A percentile compares a stretch with the other conserved stretches of the same genome.
Evolutionary conservation across 2,113 vertebrate genomes (phyloP).

Genomic region (Thamnophis sirtalis): DNA sequence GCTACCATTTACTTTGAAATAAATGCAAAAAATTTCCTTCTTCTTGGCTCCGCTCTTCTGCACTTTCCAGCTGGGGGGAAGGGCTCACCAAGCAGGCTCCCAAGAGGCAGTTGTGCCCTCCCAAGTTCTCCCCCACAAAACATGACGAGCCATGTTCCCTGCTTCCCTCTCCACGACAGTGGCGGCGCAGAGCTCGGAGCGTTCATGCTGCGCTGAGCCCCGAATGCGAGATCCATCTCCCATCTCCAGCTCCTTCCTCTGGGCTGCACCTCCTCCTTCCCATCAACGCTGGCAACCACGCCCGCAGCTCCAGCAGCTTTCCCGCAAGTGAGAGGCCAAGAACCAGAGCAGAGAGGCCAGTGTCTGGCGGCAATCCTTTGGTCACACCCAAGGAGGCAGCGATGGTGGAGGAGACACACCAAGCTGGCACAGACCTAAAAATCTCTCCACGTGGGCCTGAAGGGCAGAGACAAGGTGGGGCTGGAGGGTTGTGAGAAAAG

Average conservation of each 20-base stretch:
- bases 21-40: too few species aligned
- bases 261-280: neutral
- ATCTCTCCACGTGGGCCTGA: neutral
- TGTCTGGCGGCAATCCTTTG: neutral
- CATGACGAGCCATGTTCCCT: neutral
- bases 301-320: neutral
- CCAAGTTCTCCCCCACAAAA: too few species aligned
- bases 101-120: too few species aligned
- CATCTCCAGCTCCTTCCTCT: neutral
- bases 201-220: neutral
- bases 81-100: too few species aligned
- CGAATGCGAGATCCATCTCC: neutral
- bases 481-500: neutral
- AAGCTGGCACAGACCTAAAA: neutral
- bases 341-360: neutral
- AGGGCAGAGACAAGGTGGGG: neutral
- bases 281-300: neutral
- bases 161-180: neutral
- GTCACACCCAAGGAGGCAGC: neutral
- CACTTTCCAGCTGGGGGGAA: too few species aligned
- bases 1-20: too few species aligned
- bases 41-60: too few species aligned
- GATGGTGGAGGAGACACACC: neutral
- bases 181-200: neutral
- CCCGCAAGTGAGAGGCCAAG: neutral